Percentiles rank a stretch among this genome's conserved stretches.
Evolutionary conservation across 2,888 invertebrate species (phyloP).

Genomic region (Hirtodrosophila histrioides): DNA sequence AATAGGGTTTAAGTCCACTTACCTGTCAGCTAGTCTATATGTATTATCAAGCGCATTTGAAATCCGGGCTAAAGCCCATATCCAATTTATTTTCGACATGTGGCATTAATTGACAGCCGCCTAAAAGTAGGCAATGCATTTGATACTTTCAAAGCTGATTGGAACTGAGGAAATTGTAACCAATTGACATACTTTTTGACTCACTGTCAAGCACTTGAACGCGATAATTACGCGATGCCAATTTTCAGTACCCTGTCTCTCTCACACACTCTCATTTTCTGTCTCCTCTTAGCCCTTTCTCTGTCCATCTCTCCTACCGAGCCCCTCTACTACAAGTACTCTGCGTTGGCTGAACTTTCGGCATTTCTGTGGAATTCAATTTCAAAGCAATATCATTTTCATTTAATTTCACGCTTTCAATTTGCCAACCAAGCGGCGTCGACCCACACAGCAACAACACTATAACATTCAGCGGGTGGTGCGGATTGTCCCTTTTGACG

Average conservation of each 20-base stretch:
- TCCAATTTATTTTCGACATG: too few relatives aligned
- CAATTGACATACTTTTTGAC: conserved; percentile 9
- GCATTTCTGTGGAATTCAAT: conserved; percentile 77
- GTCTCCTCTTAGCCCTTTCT: too few relatives aligned
- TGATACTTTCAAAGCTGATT: background rate
- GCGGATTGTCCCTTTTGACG: conserved; percentile 28
- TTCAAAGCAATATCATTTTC: conserved; percentile 79
- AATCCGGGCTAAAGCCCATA: too few relatives aligned
- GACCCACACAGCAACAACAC: conserved; percentile 31
- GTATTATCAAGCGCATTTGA: too few relatives aligned
- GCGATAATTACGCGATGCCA: conserved; percentile 36
- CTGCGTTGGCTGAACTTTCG: conserved; percentile 58
- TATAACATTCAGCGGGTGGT: conserved; percentile 5
- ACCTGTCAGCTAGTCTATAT: too few relatives aligned
- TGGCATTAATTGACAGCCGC: conserved; percentile 14
- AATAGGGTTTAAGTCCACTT: too few relatives aligned
- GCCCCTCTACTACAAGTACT: background rate
- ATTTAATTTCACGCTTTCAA: conserved; percentile 78
- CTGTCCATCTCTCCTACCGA: too few relatives aligned
- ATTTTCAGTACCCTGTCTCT: background rate
- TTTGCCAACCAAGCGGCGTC: conserved; percentile 56
- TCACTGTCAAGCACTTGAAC: conserved; percentile 15
- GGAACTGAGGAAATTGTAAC: conserved; percentile 19
- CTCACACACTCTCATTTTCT: background rate
- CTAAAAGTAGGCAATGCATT: conserved; percentile 36